Evolutionary conservation across 2,113 vertebrate species (phyloP), one percentile per base, ranked within the genome.

Genomic region (Syngnathus scovelli): DNA sequence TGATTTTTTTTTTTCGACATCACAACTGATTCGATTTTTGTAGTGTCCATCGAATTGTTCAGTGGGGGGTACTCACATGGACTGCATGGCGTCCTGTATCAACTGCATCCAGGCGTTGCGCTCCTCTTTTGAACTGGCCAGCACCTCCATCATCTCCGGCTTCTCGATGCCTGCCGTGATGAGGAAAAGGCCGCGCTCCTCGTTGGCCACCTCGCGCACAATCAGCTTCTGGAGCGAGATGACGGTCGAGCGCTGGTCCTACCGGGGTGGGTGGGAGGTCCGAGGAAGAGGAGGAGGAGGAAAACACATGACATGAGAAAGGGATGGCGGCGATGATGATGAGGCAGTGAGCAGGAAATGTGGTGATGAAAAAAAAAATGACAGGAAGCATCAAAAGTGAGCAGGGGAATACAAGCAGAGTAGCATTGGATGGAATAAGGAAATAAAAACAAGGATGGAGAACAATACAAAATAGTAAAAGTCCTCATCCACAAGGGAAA

Each of bases 171-270:
- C 94, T 33, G 94, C 94, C 5, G 94, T 95, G 87, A 99, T 99
- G 59, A 99, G 92, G 82, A 99, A 99, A 36, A 99, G 90, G 13
- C 92, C 97, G 36, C 94, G 96, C 83, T 98, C 97, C 76, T 98
- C 96, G n/a, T 98, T 96, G 0, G 97, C 97, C 2, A 98, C 94
- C 85, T 98, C 96, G 49, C 97, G 88, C n/a, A 98, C 95, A 0
- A 99, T 98, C 76, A 98, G 21, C 85, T 98, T 99, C 90, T 99
- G 98, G 59, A 99, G 88, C 33, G 96, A 97, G 85, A 99, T 93
- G 68, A 98, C 96, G 0, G 97, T 98, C 48, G 96, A 95, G 65
- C 93, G 95, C 85, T 96, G 95, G 85, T 99, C 97, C 97, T 98
- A 64, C 33, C 69, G 49, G 55, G 37, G 18, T 56, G 56, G 12